phyloP scores from a whole-genome alignment of 2,113 vertebrate genomes.

The Callipepla squamata region DNA sequence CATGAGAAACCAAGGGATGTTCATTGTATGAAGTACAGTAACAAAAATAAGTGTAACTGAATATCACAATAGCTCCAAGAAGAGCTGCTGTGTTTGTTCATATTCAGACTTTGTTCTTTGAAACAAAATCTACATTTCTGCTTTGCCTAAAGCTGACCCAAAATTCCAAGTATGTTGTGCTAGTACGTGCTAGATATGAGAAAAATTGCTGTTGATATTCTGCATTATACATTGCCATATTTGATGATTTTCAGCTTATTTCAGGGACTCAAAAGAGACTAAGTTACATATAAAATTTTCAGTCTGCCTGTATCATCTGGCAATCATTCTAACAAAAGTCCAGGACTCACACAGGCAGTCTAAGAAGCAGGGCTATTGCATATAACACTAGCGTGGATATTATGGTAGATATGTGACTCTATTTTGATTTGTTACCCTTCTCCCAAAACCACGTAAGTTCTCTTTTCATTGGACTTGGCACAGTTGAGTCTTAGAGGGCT shows the following conservation, averaged over 20 bases:
- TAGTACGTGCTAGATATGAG: conserved; percentile 4
- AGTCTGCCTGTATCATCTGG: not conserved
- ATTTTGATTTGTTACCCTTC: not conserved
- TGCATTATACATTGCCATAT: not conserved
- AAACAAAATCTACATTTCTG: not conserved
- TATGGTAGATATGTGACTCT: not conserved
- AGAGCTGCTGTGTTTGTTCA: not conserved
- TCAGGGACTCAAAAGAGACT: not conserved
- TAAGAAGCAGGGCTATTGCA: not conserved
- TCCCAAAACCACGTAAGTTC: conserved; percentile 16
- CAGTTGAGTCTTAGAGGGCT: not conserved
- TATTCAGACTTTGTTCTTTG: not conserved
- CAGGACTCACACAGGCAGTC: not conserved
- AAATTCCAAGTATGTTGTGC: not conserved
- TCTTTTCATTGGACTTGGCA: not conserved
- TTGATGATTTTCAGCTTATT: conserved; percentile 25
- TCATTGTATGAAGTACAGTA: not conserved
- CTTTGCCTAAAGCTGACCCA: not conserved
- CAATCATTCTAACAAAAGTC: not conserved
- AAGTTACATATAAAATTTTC: not conserved
- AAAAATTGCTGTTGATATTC: not conserved
- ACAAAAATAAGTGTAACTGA: not conserved
- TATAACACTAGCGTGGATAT: not conserved
- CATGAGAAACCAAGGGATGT: not conserved
- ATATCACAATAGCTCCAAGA: not conserved